Evolutionary conservation across 2,797 vertebrate species (phyloP).

Genomic region (Darevskia nairensis): DNA sequence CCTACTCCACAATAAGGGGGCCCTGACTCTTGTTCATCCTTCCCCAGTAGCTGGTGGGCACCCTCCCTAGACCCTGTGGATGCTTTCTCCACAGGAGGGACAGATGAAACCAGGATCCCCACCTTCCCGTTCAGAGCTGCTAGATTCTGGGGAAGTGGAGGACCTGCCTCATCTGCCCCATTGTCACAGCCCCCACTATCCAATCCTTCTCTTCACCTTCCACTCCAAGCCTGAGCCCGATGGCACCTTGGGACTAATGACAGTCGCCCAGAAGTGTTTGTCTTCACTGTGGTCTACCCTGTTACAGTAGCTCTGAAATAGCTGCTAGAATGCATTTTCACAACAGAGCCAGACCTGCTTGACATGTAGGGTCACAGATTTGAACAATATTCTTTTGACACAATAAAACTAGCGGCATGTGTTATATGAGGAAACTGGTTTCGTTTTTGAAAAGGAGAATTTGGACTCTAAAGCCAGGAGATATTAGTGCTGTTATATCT

Average conservation of each 20-base stretch:
- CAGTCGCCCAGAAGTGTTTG: not conserved
- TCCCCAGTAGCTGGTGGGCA: too few species aligned
- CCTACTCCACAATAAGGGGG: not conserved
- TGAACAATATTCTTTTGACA: slow-evolving; percentile 2
- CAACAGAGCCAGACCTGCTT: not conserved
- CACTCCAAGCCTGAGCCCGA: too few species aligned
- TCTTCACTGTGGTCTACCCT: not conserved
- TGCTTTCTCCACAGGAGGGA: too few species aligned
- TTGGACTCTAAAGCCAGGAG: not conserved
- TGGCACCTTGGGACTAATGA: too few species aligned
- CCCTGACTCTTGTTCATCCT: too few species aligned
- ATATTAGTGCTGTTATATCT: slow-evolving; percentile 43
- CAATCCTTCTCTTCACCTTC: too few species aligned
- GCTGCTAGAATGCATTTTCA: not conserved
- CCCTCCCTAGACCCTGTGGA: too few species aligned
- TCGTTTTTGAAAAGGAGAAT: slow-evolving; percentile 2
- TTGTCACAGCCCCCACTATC: too few species aligned
- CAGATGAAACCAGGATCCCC: too few species aligned
- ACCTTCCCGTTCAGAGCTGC: too few species aligned
- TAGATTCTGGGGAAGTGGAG: too few species aligned
- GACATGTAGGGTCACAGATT: slow-evolving; percentile 13
- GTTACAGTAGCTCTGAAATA: not conserved
- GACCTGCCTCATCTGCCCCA: too few species aligned
- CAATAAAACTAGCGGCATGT: not conserved
- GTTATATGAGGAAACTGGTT: slow-evolving; percentile 16